phyloP scores from a whole-genome alignment of 37 sponge, comb jelly and placozoan species.

The Halisarca cf. caerulea region DNA sequence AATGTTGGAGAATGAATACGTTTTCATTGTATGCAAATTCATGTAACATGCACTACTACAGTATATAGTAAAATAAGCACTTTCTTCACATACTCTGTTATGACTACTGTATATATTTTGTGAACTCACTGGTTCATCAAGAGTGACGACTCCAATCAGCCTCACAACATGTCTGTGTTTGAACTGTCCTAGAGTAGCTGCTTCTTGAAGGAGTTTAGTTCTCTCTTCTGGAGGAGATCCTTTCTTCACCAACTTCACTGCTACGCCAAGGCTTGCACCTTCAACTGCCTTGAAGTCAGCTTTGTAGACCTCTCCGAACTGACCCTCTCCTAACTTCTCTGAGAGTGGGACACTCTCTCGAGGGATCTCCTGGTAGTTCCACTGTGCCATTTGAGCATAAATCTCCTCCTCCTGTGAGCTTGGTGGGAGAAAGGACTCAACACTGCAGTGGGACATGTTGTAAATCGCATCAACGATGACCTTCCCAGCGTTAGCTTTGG shows the following conservation, averaged over 20 bases:
- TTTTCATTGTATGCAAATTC: neutral
- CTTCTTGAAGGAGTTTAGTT: slow-evolving; percentile 4
- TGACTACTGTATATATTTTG: neutral
- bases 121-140: slow-evolving; percentile 2
- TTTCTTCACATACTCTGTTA: neutral
- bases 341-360: neutral
- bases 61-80: neutral
- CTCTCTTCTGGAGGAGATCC: slow-evolving; percentile 9
- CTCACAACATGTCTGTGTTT: slow-evolving; percentile 27
- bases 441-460: neutral
- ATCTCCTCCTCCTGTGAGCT: slow-evolving; percentile 5
- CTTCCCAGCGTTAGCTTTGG: neutral
- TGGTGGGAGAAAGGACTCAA: neutral
- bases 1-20: too few species aligned
- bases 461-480: neutral
- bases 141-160: slow-evolving; percentile 19
- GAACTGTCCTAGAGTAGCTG: slow-evolving; percentile 2
- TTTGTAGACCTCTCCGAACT: slow-evolving; percentile 28
- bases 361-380: neutral
- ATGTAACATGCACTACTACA: neutral
- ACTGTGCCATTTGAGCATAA: slow-evolving; percentile 2
- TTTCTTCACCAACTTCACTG: slow-evolving; percentile 23
- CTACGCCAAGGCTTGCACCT: neutral
- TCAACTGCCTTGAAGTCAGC: neutral
- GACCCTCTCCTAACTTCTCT: slow-evolving; percentile 14